Conservation (phyloP, 30 jellyfish, hydroid and myxozoan species). For the Turritopsis dohrnii region DNA sequence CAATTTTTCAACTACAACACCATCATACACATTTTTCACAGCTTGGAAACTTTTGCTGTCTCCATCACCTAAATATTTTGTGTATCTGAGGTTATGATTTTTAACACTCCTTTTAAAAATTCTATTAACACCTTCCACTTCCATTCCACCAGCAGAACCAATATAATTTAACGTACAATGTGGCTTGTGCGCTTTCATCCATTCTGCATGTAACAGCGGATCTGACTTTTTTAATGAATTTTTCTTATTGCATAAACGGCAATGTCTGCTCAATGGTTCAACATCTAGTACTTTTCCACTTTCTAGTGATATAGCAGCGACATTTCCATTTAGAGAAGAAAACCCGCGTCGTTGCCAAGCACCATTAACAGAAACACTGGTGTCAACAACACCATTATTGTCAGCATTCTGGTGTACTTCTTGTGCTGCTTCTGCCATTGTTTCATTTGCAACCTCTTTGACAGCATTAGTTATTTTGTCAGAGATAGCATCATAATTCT, state of each 20-base stretch:
- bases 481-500: too few relatives aligned
- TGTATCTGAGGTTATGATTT: slow-evolving; percentile 14
- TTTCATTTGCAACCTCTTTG: slow-evolving; percentile 1
- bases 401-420: not conserved
- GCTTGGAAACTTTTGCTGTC: slow-evolving; percentile 21
- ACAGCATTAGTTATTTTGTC: not conserved
- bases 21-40: slow-evolving; percentile 16
- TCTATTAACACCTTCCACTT: slow-evolving; percentile 10
- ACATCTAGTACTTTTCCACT: slow-evolving; percentile 21
- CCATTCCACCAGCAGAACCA: slow-evolving; percentile 41
- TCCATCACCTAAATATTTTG: slow-evolving; percentile 39
- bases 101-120: slow-evolving; percentile 23
- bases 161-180: slow-evolving; percentile 13
- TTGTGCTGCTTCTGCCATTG: not conserved
- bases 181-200: slow-evolving; percentile 1
- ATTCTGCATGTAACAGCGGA: not conserved
- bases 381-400: not conserved
- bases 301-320: not conserved
- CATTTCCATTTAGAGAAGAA: slow-evolving; percentile 17
- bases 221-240: not conserved
- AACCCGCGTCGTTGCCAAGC: slow-evolving; percentile 1
- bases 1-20: slow-evolving; percentile 11
- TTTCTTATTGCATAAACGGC: not conserved
- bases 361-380: slow-evolving; percentile 1
- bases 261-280: slow-evolving; percentile 16